Percentiles rank a stretch among this genome's conserved stretches.
These are phyloP conservation scores for Ypsolopha scabrella DNA, from an alignment of 2,888 invertebrate species.

Conservation along the genomic window DNA sequence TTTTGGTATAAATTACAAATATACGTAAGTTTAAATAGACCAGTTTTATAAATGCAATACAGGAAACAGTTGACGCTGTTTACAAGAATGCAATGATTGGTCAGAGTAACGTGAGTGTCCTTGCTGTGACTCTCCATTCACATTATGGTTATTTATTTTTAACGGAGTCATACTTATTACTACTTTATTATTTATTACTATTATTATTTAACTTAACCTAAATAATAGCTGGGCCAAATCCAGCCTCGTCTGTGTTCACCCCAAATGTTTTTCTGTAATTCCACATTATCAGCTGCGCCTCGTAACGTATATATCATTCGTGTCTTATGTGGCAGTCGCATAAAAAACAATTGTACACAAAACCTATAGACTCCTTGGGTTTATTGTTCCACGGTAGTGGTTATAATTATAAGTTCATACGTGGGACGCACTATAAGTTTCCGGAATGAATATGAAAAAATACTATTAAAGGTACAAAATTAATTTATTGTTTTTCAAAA, in stretches of 20 bases:
- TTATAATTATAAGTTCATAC: too few relatives aligned
- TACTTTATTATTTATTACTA: too few relatives aligned
- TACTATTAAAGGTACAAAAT: too few relatives aligned
- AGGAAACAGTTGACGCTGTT: background rate
- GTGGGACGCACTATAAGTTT: too few relatives aligned
- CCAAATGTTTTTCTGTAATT: too few relatives aligned
- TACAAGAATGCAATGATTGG: background rate
- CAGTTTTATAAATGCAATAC: background rate
- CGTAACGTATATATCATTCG: background rate
- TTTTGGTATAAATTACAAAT: background rate
- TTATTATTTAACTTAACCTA: background rate
- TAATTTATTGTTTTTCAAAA: too few relatives aligned
- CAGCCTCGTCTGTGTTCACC: too few relatives aligned
- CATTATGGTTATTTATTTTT: conserved; percentile 13
- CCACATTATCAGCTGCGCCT: background rate
- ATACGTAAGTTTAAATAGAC: background rate
- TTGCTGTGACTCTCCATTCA: conserved; percentile 13
- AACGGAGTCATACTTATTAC: background rate
- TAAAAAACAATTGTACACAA: too few relatives aligned
- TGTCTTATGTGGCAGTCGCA: too few relatives aligned
- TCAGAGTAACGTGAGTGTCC: conserved; percentile 7
- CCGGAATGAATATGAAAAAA: too few relatives aligned
- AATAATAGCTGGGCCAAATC: background rate
- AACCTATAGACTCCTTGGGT: too few relatives aligned
- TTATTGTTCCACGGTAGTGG: too few relatives aligned